Percentiles rank a stretch among this genome's conserved stretches.
Conservation (phyloP, 1,140 invertebrate species). For the Colletes gigas region DNA sequence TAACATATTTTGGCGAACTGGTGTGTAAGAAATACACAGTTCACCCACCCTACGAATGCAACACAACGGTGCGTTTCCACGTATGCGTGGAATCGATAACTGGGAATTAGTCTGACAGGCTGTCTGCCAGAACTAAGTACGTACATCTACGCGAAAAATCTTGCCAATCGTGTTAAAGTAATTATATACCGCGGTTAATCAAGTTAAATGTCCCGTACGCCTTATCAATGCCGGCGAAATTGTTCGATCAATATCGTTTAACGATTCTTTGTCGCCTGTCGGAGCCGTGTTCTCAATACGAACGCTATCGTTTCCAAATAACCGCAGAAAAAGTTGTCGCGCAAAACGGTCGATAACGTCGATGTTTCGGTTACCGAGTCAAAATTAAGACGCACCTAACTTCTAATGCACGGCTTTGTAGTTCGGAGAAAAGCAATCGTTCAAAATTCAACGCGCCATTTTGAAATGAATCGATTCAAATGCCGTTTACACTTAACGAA, state of each 20-base stretch:
- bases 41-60: conserved; percentile 58
- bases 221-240: neutral
- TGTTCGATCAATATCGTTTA: neutral
- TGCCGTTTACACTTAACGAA: too few relatives aligned
- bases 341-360: conserved; percentile 16
- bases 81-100: conserved; percentile 73
- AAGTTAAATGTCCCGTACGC: neutral
- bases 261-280: neutral
- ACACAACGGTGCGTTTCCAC: conserved; percentile 61
- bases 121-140: conserved; percentile 67
- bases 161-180: conserved; percentile 20
- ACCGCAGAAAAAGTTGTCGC: neutral
- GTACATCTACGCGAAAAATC: conserved; percentile 33
- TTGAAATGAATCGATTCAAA: too few relatives aligned
- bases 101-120: conserved; percentile 73
- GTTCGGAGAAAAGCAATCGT: too few relatives aligned
- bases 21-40: conserved; percentile 34
- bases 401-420: too few relatives aligned
- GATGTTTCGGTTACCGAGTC: neutral
- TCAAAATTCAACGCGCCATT: too few relatives aligned
- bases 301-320: neutral
- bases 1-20: conserved; percentile 31
- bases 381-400: neutral
- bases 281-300: neutral
- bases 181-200: conserved; percentile 5